Evolutionary conservation across 2,797 vertebrate genomes (phyloP).

Genomic region (Phyllotis vaccarum): DNA sequence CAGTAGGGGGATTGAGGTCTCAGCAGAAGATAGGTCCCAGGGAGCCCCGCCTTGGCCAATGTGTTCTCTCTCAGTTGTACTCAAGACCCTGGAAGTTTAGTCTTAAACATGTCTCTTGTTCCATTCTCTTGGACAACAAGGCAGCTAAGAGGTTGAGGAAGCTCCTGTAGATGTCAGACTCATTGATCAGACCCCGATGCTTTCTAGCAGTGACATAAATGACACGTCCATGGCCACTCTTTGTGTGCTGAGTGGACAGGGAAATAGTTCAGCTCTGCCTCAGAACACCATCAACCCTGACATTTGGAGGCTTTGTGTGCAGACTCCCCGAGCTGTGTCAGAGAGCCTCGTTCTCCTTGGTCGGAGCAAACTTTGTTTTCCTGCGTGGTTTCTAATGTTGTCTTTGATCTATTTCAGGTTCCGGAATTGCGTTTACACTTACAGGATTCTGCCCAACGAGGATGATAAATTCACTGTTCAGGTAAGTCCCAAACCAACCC

Average conservation of each 20-base stretch:
- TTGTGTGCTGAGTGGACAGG: neutral
- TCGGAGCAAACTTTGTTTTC: neutral
- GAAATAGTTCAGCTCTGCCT: rapidly evolving
- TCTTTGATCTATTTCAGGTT: conserved; percentile 90
- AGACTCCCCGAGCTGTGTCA: rapidly evolving
- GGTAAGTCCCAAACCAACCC: conserved; percentile 87
- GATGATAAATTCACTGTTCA: conserved; percentile 97
- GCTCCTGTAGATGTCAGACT: rapidly evolving
- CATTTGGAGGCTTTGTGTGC: neutral
- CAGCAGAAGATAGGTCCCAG: neutral
- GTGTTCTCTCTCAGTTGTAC: neutral
- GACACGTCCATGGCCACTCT: rapidly evolving
- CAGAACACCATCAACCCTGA: neutral
- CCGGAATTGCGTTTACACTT: conserved; percentile 97
- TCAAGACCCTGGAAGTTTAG: conserved; percentile 5
- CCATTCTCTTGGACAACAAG: neutral
- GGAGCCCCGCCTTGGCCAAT: neutral
- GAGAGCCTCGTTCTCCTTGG: neutral
- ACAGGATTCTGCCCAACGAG: conserved; percentile 97
- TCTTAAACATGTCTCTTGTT: neutral
- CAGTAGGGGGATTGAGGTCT: too few species aligned
- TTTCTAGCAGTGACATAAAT: neutral
- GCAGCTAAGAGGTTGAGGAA: neutral
- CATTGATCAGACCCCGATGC: neutral
- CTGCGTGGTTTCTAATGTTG: conserved; percentile 15